Conservation (phyloP, 1,140 invertebrate species). For the Drosophila arizonae region DNA sequence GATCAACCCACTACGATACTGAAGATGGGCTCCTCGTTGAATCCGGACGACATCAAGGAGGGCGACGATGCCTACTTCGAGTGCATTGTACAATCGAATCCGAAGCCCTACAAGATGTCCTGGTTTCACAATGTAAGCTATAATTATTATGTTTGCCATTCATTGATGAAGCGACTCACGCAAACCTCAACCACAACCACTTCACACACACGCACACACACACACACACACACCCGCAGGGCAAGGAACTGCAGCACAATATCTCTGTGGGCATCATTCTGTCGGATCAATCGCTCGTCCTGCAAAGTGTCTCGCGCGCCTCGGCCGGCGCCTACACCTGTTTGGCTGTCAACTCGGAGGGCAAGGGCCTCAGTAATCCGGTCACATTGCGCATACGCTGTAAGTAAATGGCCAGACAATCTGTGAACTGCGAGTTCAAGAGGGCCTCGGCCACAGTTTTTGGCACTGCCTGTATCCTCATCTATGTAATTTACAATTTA, state of each 20-base stretch:
- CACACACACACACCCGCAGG: conserved; percentile 83
- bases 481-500: conserved; percentile 80
- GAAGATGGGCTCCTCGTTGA: conserved; percentile 90
- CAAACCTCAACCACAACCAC: background rate
- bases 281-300: conserved; percentile 91
- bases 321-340: conserved; percentile 93
- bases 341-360: conserved; percentile 91
- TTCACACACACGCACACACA: background rate
- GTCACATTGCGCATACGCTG: conserved; percentile 91
- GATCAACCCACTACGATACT: conserved; percentile 89
- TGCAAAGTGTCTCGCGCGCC: conserved; percentile 90
- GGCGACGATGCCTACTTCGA: conserved; percentile 93
- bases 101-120: conserved; percentile 90
- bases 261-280: conserved; percentile 89
- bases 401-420: conserved; percentile 84
- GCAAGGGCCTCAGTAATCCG: conserved; percentile 90
- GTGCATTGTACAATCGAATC: conserved; percentile 91
- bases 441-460: conserved; percentile 47
- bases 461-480: conserved; percentile 64
- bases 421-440: conserved; percentile 14
- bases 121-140: conserved; percentile 93
- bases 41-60: conserved; percentile 92
- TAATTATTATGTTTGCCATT: conserved; percentile 30
- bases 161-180: conserved; percentile 5
- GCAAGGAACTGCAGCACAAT: conserved; percentile 90